phyloP scores from a whole-genome alignment of 2,888 invertebrate genomes.

The Polylopha cassiicola region DNA sequence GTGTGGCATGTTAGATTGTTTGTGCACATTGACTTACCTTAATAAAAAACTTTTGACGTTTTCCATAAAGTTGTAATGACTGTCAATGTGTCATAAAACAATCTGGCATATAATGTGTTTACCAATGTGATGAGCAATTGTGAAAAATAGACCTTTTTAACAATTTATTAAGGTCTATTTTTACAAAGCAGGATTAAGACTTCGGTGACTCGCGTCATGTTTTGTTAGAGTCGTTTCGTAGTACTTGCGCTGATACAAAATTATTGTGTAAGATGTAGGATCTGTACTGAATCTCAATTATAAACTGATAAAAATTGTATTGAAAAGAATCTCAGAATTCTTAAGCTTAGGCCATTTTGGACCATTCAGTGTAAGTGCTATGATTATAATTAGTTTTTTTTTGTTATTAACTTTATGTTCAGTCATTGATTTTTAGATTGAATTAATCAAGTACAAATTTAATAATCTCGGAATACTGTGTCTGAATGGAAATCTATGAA shows the following conservation, averaged over 20 bases:
- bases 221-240: slow-evolving; percentile 32
- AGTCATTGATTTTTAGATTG: slow-evolving; percentile 3
- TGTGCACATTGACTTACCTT: too few relatives aligned
- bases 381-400: slow-evolving; percentile 26
- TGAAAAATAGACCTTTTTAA: slow-evolving; percentile 21
- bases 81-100: too few relatives aligned
- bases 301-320: slow-evolving; percentile 30
- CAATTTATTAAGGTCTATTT: slow-evolving; percentile 21
- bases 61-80: too few relatives aligned
- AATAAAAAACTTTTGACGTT: too few relatives aligned
- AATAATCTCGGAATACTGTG: too few relatives aligned
- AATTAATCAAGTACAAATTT: too few relatives aligned
- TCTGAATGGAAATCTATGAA: too few relatives aligned
- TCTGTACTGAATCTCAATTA: slow-evolving; percentile 33
- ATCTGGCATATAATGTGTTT: slow-evolving; percentile 14
- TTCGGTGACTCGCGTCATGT: slow-evolving; percentile 24
- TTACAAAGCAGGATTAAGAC: slow-evolving; percentile 23
- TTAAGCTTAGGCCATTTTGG: slow-evolving; percentile 18
- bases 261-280: slow-evolving; percentile 18
- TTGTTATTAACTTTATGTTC: not conserved
- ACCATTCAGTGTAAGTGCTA: slow-evolving; percentile 42
- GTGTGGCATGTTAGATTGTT: too few relatives aligned
- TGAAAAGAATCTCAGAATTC: slow-evolving; percentile 20
- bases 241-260: slow-evolving; percentile 39
- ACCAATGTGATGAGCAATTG: slow-evolving; percentile 22